These are phyloP conservation scores for Salminus brasiliensis DNA, from an alignment of 2,113 vertebrate genomes.

Conservation along the genomic window DNA sequence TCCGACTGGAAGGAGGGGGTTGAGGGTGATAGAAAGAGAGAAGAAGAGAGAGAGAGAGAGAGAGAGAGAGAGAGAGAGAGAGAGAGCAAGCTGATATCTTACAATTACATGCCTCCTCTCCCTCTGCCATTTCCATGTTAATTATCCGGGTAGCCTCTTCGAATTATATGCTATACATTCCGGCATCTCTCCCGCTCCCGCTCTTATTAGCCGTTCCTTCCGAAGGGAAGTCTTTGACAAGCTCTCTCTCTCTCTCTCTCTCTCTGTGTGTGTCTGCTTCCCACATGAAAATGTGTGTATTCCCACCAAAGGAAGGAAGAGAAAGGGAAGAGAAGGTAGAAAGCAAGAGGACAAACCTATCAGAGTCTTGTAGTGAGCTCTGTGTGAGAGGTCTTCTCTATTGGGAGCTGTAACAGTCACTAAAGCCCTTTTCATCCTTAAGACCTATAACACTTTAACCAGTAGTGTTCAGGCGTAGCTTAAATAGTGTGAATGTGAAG, in stretches of 20 bases:
- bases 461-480: no score
- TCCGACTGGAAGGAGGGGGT: slow-evolving; percentile 69
- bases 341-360: background rate
- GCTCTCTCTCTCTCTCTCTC: background rate
- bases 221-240: slow-evolving; percentile 21
- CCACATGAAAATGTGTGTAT: slow-evolving; percentile 1
- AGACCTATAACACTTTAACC: no score
- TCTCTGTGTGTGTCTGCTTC: background rate
- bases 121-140: slow-evolving; percentile 95
- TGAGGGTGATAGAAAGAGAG: background rate
- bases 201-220: slow-evolving; percentile 26
- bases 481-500: no score
- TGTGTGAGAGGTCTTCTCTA: background rate
- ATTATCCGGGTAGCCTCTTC: slow-evolving; percentile 92
- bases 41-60: background rate
- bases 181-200: slow-evolving; percentile 62
- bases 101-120: slow-evolving; percentile 94
- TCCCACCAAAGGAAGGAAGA: background rate
- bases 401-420: background rate
- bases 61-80: slow-evolving; percentile 79
- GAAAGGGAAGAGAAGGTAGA: background rate
- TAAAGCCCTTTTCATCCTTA: no score
- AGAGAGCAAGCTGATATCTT: slow-evolving; percentile 95
- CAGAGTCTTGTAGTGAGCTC: background rate
- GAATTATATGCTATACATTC: slow-evolving; percentile 89